Evolutionary conservation across 1,140 invertebrate genomes (phyloP).

Genomic region (Megathymus violae): DNA sequence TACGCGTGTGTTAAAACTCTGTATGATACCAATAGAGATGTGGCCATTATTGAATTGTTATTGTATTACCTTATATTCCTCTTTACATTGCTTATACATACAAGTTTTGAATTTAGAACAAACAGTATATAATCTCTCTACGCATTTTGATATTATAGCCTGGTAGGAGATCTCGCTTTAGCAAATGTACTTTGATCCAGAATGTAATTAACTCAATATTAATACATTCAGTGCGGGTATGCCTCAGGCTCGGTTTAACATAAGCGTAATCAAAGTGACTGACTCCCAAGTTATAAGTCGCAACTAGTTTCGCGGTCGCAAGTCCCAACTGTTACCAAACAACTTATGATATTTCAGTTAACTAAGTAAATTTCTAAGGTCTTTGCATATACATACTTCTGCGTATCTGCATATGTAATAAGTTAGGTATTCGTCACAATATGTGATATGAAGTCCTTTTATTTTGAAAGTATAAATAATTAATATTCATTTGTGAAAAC

Average conservation of each 20-base stretch:
- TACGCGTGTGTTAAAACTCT: too few relatives aligned
- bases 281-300: slow-evolving; percentile 15
- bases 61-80: too few relatives aligned
- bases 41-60: too few relatives aligned
- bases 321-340: slow-evolving; percentile 15
- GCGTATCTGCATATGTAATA: background rate
- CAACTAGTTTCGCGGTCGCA: slow-evolving; percentile 27
- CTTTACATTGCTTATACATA: too few relatives aligned
- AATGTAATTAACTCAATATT: background rate
- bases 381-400: background rate
- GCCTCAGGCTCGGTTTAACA: slow-evolving; percentile 8
- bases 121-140: too few relatives aligned
- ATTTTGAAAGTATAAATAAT: too few relatives aligned
- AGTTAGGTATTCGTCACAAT: too few relatives aligned
- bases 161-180: too few relatives aligned
- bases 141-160: too few relatives aligned
- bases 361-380: slow-evolving; percentile 7
- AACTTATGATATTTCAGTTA: slow-evolving; percentile 30
- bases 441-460: too few relatives aligned
- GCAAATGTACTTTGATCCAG: background rate
- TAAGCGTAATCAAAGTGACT: slow-evolving; percentile 13
- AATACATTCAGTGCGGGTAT: slow-evolving; percentile 1
- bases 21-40: too few relatives aligned
- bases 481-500: background rate
- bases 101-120: too few relatives aligned